These are phyloP conservation scores for Morone saxatilis DNA, from an alignment of 2,113 vertebrate genomes.

Conservation along the genomic window DNA sequence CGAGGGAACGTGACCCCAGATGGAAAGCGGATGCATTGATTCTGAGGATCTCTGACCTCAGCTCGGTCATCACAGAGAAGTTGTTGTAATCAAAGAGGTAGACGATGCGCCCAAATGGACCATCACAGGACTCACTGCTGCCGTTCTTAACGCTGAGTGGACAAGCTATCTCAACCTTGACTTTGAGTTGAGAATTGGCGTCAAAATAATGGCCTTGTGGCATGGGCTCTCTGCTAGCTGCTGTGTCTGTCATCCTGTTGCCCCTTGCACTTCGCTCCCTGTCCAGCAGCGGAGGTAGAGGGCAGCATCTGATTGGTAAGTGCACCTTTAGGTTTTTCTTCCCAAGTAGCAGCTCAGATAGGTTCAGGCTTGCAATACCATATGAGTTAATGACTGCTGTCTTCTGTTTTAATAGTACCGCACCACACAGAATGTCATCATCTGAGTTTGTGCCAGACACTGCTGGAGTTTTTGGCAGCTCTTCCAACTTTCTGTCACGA, in stretches of 20 bases:
- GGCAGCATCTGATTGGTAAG: slow-evolving; percentile 80
- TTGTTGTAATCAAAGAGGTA: slow-evolving; percentile 82
- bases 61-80: slow-evolving; percentile 58
- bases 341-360: slow-evolving; percentile 85
- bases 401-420: slow-evolving; percentile 2
- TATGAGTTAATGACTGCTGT: slow-evolving; percentile 72
- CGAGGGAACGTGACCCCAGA: slow-evolving; percentile 62
- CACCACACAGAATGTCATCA: slow-evolving; percentile 65
- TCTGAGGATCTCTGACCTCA: slow-evolving; percentile 81
- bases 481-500: slow-evolving; percentile 81
- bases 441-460: slow-evolving; percentile 75
- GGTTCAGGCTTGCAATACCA: slow-evolving; percentile 84
- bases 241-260: slow-evolving; percentile 8
- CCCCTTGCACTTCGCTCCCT: slow-evolving; percentile 1
- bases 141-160: slow-evolving; percentile 52
- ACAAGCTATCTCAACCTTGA: slow-evolving; percentile 83
- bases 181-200: slow-evolving; percentile 84
- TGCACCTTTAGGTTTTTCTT: slow-evolving; percentile 78
- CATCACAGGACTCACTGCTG: not conserved
- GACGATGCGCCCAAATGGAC: slow-evolving; percentile 84
- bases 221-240: slow-evolving; percentile 32
- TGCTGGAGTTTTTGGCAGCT: slow-evolving; percentile 21
- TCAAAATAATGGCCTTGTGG: slow-evolving; percentile 84
- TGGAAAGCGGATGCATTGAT: slow-evolving; percentile 84
- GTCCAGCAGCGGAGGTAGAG: slow-evolving; percentile 32